Evolutionary conservation across 2,888 invertebrate species (phyloP), one percentile per base, ranked within the genome.

Genomic region (Chloroclystis v-ata): DNA sequence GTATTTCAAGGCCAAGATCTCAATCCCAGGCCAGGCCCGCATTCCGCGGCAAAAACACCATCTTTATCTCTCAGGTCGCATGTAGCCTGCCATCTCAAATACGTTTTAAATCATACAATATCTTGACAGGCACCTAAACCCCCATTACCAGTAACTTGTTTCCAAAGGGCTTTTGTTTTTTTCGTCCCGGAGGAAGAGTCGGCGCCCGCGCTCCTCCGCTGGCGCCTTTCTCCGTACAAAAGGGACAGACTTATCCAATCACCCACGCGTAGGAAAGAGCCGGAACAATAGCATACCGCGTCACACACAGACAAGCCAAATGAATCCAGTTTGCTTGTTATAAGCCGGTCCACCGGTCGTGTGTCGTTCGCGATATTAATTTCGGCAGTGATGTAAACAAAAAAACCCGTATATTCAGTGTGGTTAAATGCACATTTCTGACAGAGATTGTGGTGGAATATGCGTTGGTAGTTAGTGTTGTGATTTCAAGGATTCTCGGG

Each of bases 161-260:
- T 82, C 78, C 75, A 78, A 77, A 77, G 74, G 67, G 72, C 77
- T 82, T 82, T 83, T 82, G 75, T 83, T 84, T 84, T 82, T 82
- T 80, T 69, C 67, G 71, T 82, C 82, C 82, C 82, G 78, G 69
- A 83, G 84, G 84, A 84, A 82, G 70, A 72, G 72, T 73, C 81
- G 79, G 83, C 84, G 83, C 82, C 74, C 75, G 83, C 82, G 82
- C 80, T 37, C 65, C 68, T 69, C 63, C 76, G 76, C 76, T 83
- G 85, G 86, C 85, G 85, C 85, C 83, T 85, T 85, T 85, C 83
- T 82, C 76, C 65, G 72, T 57, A 63, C 42, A 66, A 82, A 59
- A 49, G 79, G 71, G 75, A 78, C 54, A 46, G 63, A 59, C 26
- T 28, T 47, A 61, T 24, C 7, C 1, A 42, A 24, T 44, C 61